Percentiles rank a stretch among this genome's conserved stretches.
phyloP scores from a whole-genome alignment of 2,797 vertebrate genomes.

The Capromys pilorides region DNA sequence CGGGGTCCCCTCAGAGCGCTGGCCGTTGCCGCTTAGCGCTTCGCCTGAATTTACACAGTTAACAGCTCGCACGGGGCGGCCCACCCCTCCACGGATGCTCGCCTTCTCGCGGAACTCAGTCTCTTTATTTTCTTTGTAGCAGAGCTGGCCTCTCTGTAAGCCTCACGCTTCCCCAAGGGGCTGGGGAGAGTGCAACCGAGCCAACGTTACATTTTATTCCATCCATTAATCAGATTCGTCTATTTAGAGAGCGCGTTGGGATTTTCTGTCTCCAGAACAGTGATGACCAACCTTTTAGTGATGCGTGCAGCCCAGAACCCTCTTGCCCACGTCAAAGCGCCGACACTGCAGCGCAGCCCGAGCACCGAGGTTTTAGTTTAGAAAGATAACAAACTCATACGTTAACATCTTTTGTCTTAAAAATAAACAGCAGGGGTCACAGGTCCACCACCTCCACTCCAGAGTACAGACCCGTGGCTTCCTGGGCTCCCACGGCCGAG shows the following conservation, averaged over 20 bases:
- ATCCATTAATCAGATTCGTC: not conserved
- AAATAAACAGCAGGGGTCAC: not conserved
- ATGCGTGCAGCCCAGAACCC: not conserved
- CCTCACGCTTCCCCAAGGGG: not conserved
- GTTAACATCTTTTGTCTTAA: not conserved
- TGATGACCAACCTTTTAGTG: not conserved
- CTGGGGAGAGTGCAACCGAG: not conserved
- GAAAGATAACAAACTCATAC: too few species aligned
- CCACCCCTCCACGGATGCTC: not conserved
- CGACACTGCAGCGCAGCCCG: not conserved
- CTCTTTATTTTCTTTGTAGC: not conserved
- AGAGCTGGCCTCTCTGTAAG: not conserved
- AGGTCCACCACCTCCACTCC: not conserved
- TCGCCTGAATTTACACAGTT: not conserved
- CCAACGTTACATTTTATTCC: not conserved
- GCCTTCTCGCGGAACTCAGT: not conserved
- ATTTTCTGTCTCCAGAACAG: not conserved
- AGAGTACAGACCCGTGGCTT: not conserved
- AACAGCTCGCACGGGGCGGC: not conserved
- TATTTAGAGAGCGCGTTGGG: not conserved
- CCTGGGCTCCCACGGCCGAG: not conserved
- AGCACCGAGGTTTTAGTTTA: too few species aligned
- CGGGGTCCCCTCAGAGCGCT: not conserved
- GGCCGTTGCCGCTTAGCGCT: slow-evolving; percentile 4
- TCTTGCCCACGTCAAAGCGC: not conserved